A percentile compares a stretch with the other conserved stretches of the same genome.
Conservation (phyloP, 2,888 invertebrate genomes). For the Ceramica pisi region DNA sequence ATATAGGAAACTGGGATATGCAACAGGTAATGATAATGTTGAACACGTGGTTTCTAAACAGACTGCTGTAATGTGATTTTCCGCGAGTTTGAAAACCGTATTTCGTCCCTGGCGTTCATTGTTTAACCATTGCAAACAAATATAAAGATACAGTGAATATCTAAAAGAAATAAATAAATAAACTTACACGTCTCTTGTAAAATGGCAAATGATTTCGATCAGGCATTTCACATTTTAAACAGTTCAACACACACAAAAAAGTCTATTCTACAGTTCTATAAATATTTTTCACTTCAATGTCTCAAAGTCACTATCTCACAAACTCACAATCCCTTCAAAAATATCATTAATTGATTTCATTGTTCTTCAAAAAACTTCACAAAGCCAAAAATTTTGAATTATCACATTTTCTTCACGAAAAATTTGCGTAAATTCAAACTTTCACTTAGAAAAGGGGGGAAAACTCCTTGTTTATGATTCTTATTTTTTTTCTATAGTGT, state of each 20-base stretch:
- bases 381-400: background rate
- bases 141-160: no score
- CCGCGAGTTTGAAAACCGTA: background rate
- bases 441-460: background rate
- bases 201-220: constrained; percentile 82
- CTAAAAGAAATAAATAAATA: no score
- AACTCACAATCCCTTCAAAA: constrained; percentile 26
- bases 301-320: constrained; percentile 26
- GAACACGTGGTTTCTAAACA: constrained; percentile 4
- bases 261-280: constrained; percentile 14
- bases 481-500: background rate
- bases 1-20: background rate
- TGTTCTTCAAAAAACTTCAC: background rate
- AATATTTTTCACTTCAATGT: constrained; percentile 38
- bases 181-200: constrained; percentile 80
- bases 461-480: constrained; percentile 22
- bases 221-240: constrained; percentile 81
- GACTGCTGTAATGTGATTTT: background rate
- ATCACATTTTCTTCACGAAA: constrained; percentile 20
- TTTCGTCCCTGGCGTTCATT: background rate
- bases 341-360: constrained; percentile 30
- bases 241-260: constrained; percentile 58
- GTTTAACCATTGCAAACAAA: no score
- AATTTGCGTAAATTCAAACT: background rate
- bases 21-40: background rate